Percentiles rank a stretch among this genome's conserved stretches.
Conservation (phyloP, 1,140 invertebrate genomes). For the Drosophila lowei region DNA sequence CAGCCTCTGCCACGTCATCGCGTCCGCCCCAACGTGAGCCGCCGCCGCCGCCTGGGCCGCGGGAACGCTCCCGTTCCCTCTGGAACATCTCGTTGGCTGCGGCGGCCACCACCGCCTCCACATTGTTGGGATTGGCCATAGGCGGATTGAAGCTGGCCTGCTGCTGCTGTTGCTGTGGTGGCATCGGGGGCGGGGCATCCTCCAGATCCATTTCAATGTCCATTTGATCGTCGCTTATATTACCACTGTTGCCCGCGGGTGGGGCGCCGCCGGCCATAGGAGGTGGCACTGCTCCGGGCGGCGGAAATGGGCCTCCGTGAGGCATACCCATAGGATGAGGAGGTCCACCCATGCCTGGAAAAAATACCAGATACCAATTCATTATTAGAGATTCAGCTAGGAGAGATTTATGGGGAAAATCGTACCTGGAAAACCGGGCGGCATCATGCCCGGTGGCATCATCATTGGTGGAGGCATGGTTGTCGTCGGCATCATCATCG, state of each 20-base stretch:
- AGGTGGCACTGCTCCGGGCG: conserved; percentile 62
- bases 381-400: neutral
- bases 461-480: conserved; percentile 84
- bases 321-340: conserved; percentile 73
- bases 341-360: conserved; percentile 83
- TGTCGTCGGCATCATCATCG: conserved; percentile 83
- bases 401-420: neutral
- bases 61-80: conserved; percentile 49
- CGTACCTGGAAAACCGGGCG: conserved; percentile 81
- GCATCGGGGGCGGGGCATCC: conserved; percentile 49
- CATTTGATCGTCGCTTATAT: conserved; percentile 86
- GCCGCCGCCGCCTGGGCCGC: conserved; percentile 33
- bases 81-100: conserved; percentile 64
- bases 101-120: conserved; percentile 42
- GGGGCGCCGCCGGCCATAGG: conserved; percentile 43
- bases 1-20: conserved; percentile 57
- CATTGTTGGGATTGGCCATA: conserved; percentile 19
- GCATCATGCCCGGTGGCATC: conserved; percentile 85
- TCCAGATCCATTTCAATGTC: conserved; percentile 87
- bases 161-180: conserved; percentile 17
- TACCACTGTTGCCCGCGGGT: conserved; percentile 31
- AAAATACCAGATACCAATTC: conserved; percentile 28
- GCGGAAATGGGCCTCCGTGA: conserved; percentile 83
- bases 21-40: conserved; percentile 71
- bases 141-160: conserved; percentile 76